phyloP scores from a whole-genome alignment of 2,797 vertebrate genomes.

The Echiichthys vipera region DNA sequence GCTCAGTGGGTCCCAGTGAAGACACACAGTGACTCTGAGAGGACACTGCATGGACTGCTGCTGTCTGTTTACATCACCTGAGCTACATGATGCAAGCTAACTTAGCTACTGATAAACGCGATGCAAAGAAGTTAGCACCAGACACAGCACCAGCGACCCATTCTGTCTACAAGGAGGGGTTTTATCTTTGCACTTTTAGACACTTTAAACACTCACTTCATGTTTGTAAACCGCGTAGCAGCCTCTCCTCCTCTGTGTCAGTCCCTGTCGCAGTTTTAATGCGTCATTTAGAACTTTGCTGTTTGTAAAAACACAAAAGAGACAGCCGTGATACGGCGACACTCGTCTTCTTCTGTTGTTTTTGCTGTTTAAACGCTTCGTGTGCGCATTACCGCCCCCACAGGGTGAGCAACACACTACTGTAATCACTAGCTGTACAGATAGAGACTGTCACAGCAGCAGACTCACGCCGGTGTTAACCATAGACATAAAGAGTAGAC shows the following conservation, averaged over 20 bases:
- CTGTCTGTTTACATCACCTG: too few relatives aligned
- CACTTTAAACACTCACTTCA: conserved; percentile 80
- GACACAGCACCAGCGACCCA: background rate
- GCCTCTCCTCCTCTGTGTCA: background rate
- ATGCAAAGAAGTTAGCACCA: too few relatives aligned
- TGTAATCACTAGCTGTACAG: too few relatives aligned
- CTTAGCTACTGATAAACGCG: too few relatives aligned
- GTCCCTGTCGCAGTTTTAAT: background rate
- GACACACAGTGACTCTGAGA: background rate
- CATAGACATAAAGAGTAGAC: too few relatives aligned
- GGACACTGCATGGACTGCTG: background rate
- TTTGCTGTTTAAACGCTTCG: rapidly evolving
- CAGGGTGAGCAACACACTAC: background rate
- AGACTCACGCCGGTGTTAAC: too few relatives aligned
- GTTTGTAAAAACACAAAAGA: background rate
- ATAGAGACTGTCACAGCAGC: too few relatives aligned
- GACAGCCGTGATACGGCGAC: rapidly evolving
- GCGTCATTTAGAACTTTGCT: background rate
- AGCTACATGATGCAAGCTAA: background rate
- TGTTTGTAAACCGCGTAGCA: conserved; percentile 34
- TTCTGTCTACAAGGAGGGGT: rapidly evolving
- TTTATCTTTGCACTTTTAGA: background rate
- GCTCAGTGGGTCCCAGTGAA: rapidly evolving
- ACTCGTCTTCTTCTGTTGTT: background rate
- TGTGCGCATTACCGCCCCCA: background rate